phyloP scores from a whole-genome alignment of 2,888 invertebrate genomes.

The Lasioglossum vierecki region DNA sequence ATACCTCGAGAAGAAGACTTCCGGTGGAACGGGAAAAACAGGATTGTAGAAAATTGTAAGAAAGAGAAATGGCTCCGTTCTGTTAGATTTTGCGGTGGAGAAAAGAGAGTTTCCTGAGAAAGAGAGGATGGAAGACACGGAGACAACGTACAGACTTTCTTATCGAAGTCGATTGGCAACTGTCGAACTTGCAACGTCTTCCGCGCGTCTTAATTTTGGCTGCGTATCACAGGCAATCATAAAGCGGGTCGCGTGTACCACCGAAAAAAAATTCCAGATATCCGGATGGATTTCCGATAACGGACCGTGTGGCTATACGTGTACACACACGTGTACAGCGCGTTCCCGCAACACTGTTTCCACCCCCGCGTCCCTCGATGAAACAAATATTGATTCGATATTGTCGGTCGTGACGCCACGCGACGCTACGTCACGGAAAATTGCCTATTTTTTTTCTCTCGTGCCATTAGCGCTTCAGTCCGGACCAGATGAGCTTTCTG shows the following conservation, averaged over 20 bases:
- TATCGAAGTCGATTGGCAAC: neutral
- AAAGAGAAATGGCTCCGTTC: neutral
- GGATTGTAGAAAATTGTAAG: neutral
- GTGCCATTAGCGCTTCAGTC: too few species aligned
- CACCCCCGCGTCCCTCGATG: constrained; percentile 6
- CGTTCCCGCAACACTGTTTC: constrained; percentile 5
- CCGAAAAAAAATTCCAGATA: constrained; percentile 70
- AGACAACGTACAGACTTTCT: neutral
- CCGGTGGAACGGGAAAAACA: neutral
- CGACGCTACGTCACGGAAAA: constrained; percentile 12
- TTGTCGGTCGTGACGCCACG: constrained; percentile 20
- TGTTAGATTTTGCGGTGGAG: neutral
- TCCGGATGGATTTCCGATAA: constrained; percentile 69
- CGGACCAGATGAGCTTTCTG: too few species aligned
- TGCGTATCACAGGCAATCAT: constrained; percentile 69
- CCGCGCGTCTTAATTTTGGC: constrained; percentile 66
- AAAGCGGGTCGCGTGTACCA: constrained; percentile 53
- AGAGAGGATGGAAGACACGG: too few species aligned
- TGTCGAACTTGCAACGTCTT: constrained; percentile 50
- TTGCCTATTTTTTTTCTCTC: constrained; percentile 22
- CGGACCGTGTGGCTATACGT: constrained; percentile 32
- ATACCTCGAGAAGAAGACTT: neutral
- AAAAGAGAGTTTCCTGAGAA: neutral
- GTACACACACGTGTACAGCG: constrained; percentile 21
- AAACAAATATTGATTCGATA: constrained; percentile 55